phyloP scores from a whole-genome alignment of 2,113 vertebrate species.

The Osmerus eperlanus region DNA sequence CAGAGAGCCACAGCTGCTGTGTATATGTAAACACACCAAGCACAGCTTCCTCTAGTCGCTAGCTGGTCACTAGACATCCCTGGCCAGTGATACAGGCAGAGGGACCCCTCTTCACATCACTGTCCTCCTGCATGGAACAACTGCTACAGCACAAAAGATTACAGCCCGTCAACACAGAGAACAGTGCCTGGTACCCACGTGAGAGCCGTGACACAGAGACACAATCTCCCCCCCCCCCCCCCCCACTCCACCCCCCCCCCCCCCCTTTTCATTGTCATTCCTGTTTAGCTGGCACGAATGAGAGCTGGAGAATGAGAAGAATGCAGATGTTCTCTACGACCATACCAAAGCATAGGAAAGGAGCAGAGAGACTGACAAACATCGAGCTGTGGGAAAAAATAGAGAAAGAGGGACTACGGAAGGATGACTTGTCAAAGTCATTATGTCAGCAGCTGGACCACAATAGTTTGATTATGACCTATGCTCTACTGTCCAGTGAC shows the following conservation, averaged over 20 bases:
- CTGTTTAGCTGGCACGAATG: slow-evolving; percentile 53
- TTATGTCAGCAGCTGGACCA: neutral
- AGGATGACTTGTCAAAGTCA: neutral
- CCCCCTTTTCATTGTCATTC: slow-evolving; percentile 48
- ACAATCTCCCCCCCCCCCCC: neutral
- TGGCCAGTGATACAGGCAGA: no score
- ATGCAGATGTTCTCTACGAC: slow-evolving; percentile 37
- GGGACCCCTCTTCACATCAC: no score
- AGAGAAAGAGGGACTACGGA: neutral
- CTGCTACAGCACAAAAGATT: no score
- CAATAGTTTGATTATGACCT: slow-evolving; percentile 7
- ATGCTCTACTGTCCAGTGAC: neutral
- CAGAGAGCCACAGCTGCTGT: no score
- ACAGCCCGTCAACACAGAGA: no score
- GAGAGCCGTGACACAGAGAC: neutral
- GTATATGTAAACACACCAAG: no score
- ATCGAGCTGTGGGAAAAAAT: neutral
- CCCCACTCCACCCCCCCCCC: slow-evolving; percentile 23
- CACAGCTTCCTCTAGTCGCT: no score
- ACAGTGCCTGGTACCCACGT: no score
- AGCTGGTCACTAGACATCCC: no score
- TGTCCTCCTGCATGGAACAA: no score
- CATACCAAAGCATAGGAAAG: neutral
- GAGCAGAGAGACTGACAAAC: slow-evolving; percentile 27
- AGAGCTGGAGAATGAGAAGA: slow-evolving; percentile 54